A percentile compares a stretch with the other conserved stretches of the same genome.
phyloP scores from a whole-genome alignment of 2,888 invertebrate genomes.

The Panopea generosa region DNA sequence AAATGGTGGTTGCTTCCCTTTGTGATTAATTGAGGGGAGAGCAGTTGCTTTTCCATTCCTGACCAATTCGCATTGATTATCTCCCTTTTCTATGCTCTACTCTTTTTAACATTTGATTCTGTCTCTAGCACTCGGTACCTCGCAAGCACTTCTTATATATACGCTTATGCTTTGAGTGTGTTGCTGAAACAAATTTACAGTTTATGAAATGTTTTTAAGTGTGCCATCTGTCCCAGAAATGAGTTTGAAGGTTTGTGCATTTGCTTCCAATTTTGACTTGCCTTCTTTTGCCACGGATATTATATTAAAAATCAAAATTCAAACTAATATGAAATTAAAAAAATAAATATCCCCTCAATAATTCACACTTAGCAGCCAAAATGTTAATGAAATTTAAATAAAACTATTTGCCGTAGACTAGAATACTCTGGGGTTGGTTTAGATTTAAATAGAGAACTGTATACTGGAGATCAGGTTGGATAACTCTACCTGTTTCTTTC shows the following conservation, averaged over 20 bases:
- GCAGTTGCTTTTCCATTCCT: conserved; percentile 34
- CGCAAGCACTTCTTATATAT: background rate
- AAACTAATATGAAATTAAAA: background rate
- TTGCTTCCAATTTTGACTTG: conserved; percentile 9
- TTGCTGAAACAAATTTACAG: too few relatives aligned
- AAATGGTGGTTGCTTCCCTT: conserved; percentile 35
- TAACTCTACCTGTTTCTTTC: conserved; percentile 59
- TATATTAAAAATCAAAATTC: background rate
- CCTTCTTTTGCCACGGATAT: background rate
- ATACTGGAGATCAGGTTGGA: conserved; percentile 15
- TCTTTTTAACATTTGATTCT: background rate
- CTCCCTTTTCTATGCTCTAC: conserved; percentile 29
- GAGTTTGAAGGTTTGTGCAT: background rate
- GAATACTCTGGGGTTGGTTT: background rate
- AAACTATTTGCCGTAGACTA: background rate
- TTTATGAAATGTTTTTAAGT: too few relatives aligned
- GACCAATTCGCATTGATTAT: conserved; percentile 23
- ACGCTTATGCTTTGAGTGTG: too few relatives aligned
- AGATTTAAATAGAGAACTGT: background rate
- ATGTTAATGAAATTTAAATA: too few relatives aligned
- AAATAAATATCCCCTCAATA: conserved; percentile 11
- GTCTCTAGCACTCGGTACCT: conserved; percentile 5
- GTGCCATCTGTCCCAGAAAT: too few relatives aligned
- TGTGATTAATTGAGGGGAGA: conserved; percentile 55
- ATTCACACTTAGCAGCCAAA: conserved; percentile 17